These are phyloP conservation scores for Bos javanicus DNA, from an alignment of 2,113 vertebrate genomes.

Conservation along the genomic window DNA sequence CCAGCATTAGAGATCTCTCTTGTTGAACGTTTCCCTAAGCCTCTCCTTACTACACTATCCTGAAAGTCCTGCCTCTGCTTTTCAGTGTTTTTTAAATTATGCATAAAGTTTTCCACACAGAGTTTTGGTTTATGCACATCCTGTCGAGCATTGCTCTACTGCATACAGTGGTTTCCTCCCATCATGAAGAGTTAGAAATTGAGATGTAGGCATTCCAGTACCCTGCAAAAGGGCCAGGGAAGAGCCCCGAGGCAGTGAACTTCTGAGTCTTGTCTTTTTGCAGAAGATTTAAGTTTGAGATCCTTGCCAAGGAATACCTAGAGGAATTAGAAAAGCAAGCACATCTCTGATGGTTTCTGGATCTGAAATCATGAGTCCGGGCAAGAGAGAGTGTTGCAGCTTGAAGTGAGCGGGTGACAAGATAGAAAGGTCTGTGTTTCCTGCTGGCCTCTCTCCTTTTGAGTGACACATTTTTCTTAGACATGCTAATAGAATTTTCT, in stretches of 20 bases:
- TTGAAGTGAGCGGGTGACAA: not conserved
- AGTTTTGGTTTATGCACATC: not conserved
- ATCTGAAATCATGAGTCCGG: not conserved
- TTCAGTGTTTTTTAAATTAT: not conserved
- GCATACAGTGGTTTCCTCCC: not conserved
- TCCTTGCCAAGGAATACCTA: not conserved
- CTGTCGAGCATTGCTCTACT: not conserved
- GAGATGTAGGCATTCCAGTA: not conserved
- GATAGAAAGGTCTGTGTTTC: not conserved
- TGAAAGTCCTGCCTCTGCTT: not conserved
- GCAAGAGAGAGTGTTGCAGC: not conserved
- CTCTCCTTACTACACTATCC: not conserved
- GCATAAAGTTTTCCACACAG: not conserved
- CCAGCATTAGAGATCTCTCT: not conserved
- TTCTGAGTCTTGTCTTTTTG: not conserved
- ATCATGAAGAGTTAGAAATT: not conserved
- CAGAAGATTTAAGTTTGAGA: not conserved
- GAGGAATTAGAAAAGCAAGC: constrained; percentile 25
- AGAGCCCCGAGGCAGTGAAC: not conserved
- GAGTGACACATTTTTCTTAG: constrained; percentile 50
- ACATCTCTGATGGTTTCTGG: not conserved
- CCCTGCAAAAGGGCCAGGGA: not conserved
- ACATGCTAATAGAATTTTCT: constrained; percentile 54
- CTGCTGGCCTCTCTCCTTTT: not conserved
- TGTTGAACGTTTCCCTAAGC: not conserved